Percentiles rank a stretch among this genome's conserved stretches.
Conservation (phyloP, 2,113 vertebrate species). For the Urocolius indicus region DNA sequence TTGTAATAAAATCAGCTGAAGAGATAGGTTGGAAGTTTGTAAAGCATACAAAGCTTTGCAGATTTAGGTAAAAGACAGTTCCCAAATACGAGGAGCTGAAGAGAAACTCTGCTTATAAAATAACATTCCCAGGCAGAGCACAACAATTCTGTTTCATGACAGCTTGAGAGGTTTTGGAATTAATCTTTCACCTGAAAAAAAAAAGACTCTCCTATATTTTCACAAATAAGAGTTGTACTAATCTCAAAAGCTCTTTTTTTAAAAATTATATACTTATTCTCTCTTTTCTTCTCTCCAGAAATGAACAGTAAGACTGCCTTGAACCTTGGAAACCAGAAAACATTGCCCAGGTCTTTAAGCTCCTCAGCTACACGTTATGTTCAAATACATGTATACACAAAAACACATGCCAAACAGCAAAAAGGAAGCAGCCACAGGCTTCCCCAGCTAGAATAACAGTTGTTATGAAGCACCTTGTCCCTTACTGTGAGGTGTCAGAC, state of each 20-base stretch:
- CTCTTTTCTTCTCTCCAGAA: background rate
- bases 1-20: background rate
- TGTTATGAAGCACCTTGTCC: background rate
- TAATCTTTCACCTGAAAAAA: background rate
- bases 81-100: background rate
- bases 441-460: accelerated
- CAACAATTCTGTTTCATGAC: background rate
- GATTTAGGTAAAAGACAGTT: background rate
- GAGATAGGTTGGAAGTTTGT: background rate
- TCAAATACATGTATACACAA: background rate
- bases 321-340: background rate
- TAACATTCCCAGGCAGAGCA: background rate
- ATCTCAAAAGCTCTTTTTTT: background rate
- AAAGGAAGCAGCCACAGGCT: background rate
- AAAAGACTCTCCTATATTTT: background rate
- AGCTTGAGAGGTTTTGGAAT: background rate
- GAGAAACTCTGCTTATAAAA: background rate
- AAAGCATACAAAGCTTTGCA: background rate
- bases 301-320: background rate
- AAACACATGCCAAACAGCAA: background rate
- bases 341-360: background rate
- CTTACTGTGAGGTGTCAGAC: accelerated
- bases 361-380: accelerated
- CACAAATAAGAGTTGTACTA: background rate
- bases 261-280: background rate